A percentile compares a stretch with the other conserved stretches of the same genome.
Evolutionary conservation across 2,888 invertebrate species (phyloP).

Genomic region (Polydrusus pterygomalis): DNA sequence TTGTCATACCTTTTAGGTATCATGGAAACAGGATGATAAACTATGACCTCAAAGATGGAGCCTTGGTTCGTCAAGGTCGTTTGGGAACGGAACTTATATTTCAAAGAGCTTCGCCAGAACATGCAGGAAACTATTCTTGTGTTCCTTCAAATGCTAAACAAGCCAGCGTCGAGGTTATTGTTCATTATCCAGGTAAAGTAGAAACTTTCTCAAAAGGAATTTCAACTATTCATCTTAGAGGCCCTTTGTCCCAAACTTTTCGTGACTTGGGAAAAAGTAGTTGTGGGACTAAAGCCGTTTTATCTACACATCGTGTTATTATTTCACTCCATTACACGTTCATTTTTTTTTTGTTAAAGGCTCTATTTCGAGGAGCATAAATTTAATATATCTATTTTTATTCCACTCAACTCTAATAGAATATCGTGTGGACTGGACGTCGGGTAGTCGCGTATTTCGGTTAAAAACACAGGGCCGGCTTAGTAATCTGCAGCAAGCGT

Average conservation of each 20-base stretch:
- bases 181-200: slow-evolving; percentile 49
- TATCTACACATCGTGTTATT: too few species aligned
- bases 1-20: slow-evolving; percentile 78
- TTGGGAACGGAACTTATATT: slow-evolving; percentile 73
- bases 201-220: slow-evolving; percentile 31
- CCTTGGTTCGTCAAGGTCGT: slow-evolving; percentile 73
- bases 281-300: too few species aligned
- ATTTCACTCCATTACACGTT: too few species aligned
- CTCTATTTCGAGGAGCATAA: too few species aligned
- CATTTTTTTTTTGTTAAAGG: too few species aligned
- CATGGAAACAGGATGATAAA: slow-evolving; percentile 90
- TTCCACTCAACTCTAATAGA: too few species aligned
- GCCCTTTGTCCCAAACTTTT: slow-evolving; percentile 3
- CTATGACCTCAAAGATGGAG: slow-evolving; percentile 81
- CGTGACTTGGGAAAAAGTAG: not conserved
- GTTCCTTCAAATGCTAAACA: slow-evolving; percentile 86
- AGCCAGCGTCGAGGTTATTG: slow-evolving; percentile 79
- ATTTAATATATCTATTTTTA: too few species aligned
- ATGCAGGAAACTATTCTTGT: slow-evolving; percentile 89
- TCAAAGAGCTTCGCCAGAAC: slow-evolving; percentile 74
- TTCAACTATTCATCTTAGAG: slow-evolving; percentile 1
- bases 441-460: too few species aligned
- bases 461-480: too few species aligned
- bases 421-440: too few species aligned
- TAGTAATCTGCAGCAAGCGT: too few species aligned